These are phyloP conservation scores for Capitella teleta DNA, from an alignment of 1,140 invertebrate species.

Conservation along the genomic window DNA sequence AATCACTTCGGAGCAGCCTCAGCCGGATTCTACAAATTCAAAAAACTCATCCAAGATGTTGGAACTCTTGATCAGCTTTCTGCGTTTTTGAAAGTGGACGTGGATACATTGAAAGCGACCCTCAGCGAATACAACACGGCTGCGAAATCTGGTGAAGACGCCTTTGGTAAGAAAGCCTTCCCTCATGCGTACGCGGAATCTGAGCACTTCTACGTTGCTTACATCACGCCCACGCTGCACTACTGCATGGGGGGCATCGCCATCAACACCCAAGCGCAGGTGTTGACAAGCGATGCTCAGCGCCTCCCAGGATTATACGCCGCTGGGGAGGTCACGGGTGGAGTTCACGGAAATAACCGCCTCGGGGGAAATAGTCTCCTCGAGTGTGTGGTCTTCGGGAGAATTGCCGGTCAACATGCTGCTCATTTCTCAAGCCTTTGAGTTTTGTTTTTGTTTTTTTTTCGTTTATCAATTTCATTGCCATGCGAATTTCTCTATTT, in stretches of 20 bases:
- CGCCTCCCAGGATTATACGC: conserved; percentile 29
- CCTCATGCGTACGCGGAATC: conserved; percentile 20
- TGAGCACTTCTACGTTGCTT: conserved; percentile 18
- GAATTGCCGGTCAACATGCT: conserved; percentile 30
- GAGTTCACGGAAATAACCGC: conserved; percentile 35
- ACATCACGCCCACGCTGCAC: conserved; percentile 30
- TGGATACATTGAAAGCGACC: conserved; percentile 10
- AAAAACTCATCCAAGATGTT: conserved; percentile 19
- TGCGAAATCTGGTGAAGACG: conserved; percentile 19
- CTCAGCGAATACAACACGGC: conserved; percentile 23
- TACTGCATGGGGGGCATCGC: conserved; percentile 38
- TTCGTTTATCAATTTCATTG: no score
- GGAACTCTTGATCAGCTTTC: conserved; percentile 20
- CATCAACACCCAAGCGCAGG: conserved; percentile 19
- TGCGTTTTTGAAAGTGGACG: conserved; percentile 15
- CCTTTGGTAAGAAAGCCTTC: conserved; percentile 28
- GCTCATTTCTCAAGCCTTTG: no score
- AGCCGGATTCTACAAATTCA: conserved; percentile 29
- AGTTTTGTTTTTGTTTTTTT: no score
- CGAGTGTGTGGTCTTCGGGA: conserved; percentile 37
- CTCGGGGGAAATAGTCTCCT: conserved; percentile 35
- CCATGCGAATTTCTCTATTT: no score
- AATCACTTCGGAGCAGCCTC: conserved; percentile 30
- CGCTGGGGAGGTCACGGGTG: conserved; percentile 36
- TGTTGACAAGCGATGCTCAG: conserved; percentile 13